Evolutionary conservation across 2,113 vertebrate species (phyloP), one percentile per base, ranked within the genome.

Genomic region (Mormyrus iriodes): DNA sequence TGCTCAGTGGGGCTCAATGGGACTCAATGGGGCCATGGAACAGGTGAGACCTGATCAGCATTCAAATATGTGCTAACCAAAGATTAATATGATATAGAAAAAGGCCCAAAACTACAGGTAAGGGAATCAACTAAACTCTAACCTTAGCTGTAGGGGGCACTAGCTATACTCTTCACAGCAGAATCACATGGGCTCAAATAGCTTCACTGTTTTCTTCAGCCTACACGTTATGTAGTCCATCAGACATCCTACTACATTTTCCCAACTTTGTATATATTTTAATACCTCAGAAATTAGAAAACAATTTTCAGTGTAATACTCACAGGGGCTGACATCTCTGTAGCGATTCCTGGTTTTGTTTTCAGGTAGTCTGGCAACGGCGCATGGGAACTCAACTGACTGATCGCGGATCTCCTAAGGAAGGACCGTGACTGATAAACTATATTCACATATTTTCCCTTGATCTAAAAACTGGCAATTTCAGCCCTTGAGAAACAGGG

Each of bases 241-340:
- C 61, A 69, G 61, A 69, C 10, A 13, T 10, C 61, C 61, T 69
- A n/a, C 61, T 69, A 69, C 27, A 69, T 69, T 13, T 21, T 39
- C 76, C 31, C 17, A 82, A 48, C 3, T 46, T 21, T n/a, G 8
- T 48, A 24, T n/a, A 84, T 48, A n/a, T 84, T 82, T 46, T 84
- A 46, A 84, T 84, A 24, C 39, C 82, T 21, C 15, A 84, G 7
- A 42, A 83, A 44, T 44, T 44, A 83, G 39, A 48, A 46, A 48
- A 8, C 35, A 44, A 17, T 27, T 48, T 48, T 9, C 39, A n/a
- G n/a, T 10, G 82, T 46, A 48, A 84, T 92, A 98, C 98, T 98
- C 94, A 99, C 98, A 99, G 87, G 98, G 98, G 92, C 98, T 99
- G 93, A 99, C 98, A 92, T 99, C 98, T 96, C 98, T 96, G 96